phyloP scores from a whole-genome alignment of 1,140 invertebrate genomes.

The Archivesica marissinica region DNA sequence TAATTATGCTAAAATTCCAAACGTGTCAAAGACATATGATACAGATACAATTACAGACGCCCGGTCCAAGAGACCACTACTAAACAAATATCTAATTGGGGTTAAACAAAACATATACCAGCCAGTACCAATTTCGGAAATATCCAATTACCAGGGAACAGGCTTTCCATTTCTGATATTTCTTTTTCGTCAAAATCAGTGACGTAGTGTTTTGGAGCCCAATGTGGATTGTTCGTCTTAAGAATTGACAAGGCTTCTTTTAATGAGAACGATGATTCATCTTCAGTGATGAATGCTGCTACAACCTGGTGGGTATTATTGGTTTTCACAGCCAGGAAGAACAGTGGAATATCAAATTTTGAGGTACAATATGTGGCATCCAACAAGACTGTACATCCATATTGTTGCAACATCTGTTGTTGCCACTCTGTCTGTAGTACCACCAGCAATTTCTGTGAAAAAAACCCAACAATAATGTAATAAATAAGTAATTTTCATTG shows the following conservation, averaged over 20 bases:
- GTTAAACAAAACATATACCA: no score
- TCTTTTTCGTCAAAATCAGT: not conserved
- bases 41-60: no score
- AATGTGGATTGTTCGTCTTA: not conserved
- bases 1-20: no score
- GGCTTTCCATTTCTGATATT: not conserved
- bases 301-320: not conserved
- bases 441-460: no score
- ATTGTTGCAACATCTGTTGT: no score
- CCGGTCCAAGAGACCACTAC: no score
- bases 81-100: no score
- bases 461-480: no score
- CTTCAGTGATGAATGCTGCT: not conserved
- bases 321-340: constrained; percentile 8
- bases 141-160: not conserved
- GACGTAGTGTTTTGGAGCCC: not conserved
- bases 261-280: not conserved
- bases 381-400: not conserved
- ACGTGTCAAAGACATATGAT: no score
- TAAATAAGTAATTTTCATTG: no score
- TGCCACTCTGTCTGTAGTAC: no score
- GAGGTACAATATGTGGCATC: not conserved
- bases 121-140: no score
- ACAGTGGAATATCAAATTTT: not conserved
- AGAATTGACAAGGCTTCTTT: not conserved